Evolutionary conservation across 2,888 invertebrate genomes (phyloP), one percentile per base, ranked within the genome.

Genomic region (Trichogramma evanescens): DNA sequence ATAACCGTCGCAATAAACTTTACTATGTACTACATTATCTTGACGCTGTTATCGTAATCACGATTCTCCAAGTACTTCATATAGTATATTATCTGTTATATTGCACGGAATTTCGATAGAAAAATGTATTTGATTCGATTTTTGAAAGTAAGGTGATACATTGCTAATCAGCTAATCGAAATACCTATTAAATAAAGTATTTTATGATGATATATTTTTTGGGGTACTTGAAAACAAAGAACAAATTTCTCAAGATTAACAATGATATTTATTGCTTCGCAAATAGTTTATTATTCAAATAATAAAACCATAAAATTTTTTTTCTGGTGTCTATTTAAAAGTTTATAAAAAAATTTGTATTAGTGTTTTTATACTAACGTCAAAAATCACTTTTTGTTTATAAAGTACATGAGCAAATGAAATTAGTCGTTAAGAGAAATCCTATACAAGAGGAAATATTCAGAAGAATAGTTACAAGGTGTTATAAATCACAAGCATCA

Each of bases 261-360:
- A 53, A 76, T 89, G 82, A 72, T 85, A 87, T 38, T 43, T 13
- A 50, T 53, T 50, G 43, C 1, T 43, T 13, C 26, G n/a, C 9
- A 43, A 57, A 59, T 43, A 63, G 42, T 59, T 54, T 53, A 57
- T 50, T 57, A 52, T 54, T 10, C 49, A 61, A 57, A 56, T 58
- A 57, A 54, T 54, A 59, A 50, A 44, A 41, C n/a, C 50, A 42
- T 50, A n/a, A 40, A 38, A 59, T 56, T 44, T 9, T 49, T 40
- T 51, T 38, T 6, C 38, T 49, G 42, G 54, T 53, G 55, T 56
- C 45, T 38, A 54, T 50, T 56, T 54, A 64, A 54, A 63, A 63
- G 45, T 7, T 39, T 63, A 57, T 50, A 53, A 45, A 56, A 51
- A 50, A 43, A 50, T 50, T 56, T 52, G 8, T 49, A 54, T 53